A percentile compares a stretch with the other conserved stretches of the same genome.
Conservation (phyloP, 2,888 invertebrate species). For the Harpagoxenus sublaevis region DNA sequence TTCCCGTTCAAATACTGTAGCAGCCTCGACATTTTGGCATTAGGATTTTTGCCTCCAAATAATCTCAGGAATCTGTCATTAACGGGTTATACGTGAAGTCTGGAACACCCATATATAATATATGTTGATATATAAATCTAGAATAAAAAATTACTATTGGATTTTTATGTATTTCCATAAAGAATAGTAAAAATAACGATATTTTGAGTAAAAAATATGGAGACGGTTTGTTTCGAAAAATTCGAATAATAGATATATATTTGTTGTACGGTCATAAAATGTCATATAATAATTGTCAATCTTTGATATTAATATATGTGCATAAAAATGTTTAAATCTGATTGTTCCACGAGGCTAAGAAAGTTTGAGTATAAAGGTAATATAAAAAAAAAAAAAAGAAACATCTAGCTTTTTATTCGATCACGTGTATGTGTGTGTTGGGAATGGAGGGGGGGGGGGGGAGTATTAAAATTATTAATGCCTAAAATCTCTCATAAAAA, state of each 20-base stretch:
- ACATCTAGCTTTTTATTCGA: slow-evolving; percentile 26
- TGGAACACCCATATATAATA: no score
- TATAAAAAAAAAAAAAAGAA: slow-evolving; percentile 49
- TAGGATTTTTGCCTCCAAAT: no score
- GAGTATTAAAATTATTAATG: slow-evolving; percentile 20
- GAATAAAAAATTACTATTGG: neutral
- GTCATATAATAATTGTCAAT: slow-evolving; percentile 59
- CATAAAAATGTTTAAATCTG: slow-evolving; percentile 47
- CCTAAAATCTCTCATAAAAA: slow-evolving; percentile 16
- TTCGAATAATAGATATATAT: slow-evolving; percentile 24
- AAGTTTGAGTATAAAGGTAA: slow-evolving; percentile 72
- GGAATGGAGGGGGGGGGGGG: no score
- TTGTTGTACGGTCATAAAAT: slow-evolving; percentile 47
- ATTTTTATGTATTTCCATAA: slow-evolving; percentile 11
- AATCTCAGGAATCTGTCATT: no score
- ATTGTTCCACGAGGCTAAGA: slow-evolving; percentile 30
- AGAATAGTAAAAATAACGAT: neutral
- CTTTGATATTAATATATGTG: slow-evolving; percentile 48
- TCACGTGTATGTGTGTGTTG: neutral
- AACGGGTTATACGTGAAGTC: no score
- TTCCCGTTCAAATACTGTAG: no score
- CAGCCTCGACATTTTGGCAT: no score
- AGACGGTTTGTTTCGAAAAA: slow-evolving; percentile 8
- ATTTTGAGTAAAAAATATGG: neutral
- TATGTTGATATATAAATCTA: neutral